phyloP scores from a whole-genome alignment of 2,113 vertebrate genomes.

The Mohoua ochrocephala region DNA sequence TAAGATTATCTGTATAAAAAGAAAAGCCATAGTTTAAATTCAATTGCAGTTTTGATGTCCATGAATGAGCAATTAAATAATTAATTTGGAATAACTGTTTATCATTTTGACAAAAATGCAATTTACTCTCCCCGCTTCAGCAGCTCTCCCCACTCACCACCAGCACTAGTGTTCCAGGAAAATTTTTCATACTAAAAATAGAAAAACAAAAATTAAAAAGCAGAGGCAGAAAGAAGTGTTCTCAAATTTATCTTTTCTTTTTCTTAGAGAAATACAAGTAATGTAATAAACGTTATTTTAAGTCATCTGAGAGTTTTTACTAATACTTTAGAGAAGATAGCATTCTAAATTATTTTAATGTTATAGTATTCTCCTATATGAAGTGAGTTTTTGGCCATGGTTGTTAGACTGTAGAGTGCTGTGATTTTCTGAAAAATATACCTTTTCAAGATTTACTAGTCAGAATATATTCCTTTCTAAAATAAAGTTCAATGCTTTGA shows the following conservation, averaged over 20 bases:
- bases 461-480: background rate
- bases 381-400: background rate
- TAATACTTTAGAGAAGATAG: background rate
- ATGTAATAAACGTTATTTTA: background rate
- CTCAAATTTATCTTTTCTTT: background rate
- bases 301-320: background rate
- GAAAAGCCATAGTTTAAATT: background rate
- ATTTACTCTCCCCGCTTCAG: background rate
- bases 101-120: background rate
- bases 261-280: background rate
- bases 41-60: background rate
- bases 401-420: background rate
- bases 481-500: background rate
- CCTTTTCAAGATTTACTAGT: background rate
- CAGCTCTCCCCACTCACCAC: background rate
- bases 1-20: background rate
- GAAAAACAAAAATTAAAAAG: background rate
- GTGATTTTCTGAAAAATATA: background rate
- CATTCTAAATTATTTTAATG: background rate
- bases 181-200: background rate
- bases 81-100: background rate
- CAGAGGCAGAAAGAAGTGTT: background rate
- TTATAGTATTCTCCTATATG: background rate
- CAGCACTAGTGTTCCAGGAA: background rate
- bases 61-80: background rate